phyloP scores from a whole-genome alignment of 2,797 vertebrate genomes.

The Manis pentadactyla region DNA sequence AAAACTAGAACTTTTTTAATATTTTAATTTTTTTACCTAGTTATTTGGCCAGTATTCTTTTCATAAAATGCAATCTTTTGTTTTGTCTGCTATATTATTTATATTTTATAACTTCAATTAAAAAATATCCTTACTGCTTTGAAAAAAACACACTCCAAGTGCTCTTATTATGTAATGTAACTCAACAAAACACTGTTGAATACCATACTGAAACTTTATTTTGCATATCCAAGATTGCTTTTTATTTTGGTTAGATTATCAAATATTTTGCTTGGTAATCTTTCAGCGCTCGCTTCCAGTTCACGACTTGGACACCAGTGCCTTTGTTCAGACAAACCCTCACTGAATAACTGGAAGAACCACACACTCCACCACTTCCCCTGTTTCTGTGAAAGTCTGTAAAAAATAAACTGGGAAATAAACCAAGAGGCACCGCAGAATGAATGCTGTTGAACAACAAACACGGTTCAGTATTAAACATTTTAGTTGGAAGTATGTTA shows the following conservation, averaged over 20 bases:
- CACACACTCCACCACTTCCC: neutral
- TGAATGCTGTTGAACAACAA: slow-evolving; percentile 21
- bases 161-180: neutral
- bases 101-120: slow-evolving; percentile 7
- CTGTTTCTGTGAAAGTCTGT: neutral
- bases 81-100: neutral
- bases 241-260: slow-evolving; percentile 29
- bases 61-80: neutral
- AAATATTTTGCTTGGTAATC: slow-evolving; percentile 37
- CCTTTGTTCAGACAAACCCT: neutral
- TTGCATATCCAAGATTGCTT: neutral
- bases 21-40: neutral
- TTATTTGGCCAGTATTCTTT: neutral
- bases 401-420: slow-evolving; percentile 53
- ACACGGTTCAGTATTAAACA: slow-evolving; percentile 42
- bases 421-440: slow-evolving; percentile 24
- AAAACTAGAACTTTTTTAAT: neutral
- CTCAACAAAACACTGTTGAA: neutral
- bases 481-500: slow-evolving; percentile 38
- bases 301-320: neutral
- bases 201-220: slow-evolving; percentile 6
- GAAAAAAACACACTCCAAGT: neutral
- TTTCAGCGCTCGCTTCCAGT: slow-evolving; percentile 18
- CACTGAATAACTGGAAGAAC: slow-evolving; percentile 25
- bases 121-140: slow-evolving; percentile 19